phyloP scores from a whole-genome alignment of 2,888 invertebrate genomes.

The Drosophila heteroneura region DNA sequence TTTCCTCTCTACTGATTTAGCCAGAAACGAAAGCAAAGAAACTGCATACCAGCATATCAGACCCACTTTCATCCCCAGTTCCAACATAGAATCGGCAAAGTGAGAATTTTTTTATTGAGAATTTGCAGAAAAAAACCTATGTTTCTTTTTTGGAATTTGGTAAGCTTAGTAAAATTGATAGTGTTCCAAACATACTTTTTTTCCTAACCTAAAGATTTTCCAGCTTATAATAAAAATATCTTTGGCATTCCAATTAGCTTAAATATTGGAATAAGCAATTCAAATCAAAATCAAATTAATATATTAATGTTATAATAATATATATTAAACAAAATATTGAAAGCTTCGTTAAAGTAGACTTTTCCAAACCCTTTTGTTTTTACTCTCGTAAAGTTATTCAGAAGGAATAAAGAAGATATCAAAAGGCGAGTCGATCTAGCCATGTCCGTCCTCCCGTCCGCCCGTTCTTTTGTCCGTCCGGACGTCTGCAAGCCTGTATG shows the following conservation, averaged over 20 bases:
- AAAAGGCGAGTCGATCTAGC: neutral
- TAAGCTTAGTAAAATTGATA: neutral
- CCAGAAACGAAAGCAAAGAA: conserved; percentile 46
- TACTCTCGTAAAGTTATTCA: neutral
- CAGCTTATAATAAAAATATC: neutral
- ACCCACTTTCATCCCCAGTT: conserved; percentile 1
- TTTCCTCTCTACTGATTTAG: conserved; percentile 19
- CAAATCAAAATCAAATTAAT: too few relatives aligned
- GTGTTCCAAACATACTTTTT: too few relatives aligned
- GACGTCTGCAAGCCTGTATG: too few relatives aligned
- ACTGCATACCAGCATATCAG: neutral
- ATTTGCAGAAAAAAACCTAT: fast-evolving
- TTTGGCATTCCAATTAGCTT: neutral
- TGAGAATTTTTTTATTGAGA: neutral
- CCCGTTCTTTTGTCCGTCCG: too few relatives aligned
- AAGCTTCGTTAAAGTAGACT: neutral
- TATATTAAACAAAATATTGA: too few relatives aligned
- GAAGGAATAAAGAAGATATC: too few relatives aligned
- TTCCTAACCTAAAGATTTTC: neutral
- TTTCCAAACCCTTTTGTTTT: neutral
- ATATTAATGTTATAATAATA: too few relatives aligned
- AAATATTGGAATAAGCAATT: too few relatives aligned
- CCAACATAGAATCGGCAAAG: neutral
- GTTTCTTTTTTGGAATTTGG: too few relatives aligned
- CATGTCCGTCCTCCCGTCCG: too few relatives aligned